phyloP scores from a whole-genome alignment of 2,888 invertebrate genomes.

The Lycia hirtaria region DNA sequence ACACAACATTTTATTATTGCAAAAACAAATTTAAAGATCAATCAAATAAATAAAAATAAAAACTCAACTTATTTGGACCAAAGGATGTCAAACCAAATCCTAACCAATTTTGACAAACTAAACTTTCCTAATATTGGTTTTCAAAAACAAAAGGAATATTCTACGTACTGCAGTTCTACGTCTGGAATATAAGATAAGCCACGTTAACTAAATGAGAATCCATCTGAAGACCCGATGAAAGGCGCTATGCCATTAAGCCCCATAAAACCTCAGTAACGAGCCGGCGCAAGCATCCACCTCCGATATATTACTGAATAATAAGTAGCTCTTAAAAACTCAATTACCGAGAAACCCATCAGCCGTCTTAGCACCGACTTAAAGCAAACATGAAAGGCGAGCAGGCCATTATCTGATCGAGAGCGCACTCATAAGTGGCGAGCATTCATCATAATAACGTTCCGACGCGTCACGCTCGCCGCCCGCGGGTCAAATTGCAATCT shows the following conservation, averaged over 20 bases:
- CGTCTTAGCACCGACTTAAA: constrained; percentile 62
- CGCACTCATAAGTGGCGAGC: constrained; percentile 66
- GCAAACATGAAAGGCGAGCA: constrained; percentile 70
- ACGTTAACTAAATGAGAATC: constrained; percentile 10
- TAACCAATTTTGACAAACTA: too few relatives aligned
- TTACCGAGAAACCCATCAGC: constrained; percentile 68
- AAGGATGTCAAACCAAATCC: not conserved
- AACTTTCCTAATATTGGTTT: not conserved
- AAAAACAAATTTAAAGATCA: too few relatives aligned
- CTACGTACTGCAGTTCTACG: not conserved
- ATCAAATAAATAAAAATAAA: too few relatives aligned
- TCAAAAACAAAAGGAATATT: not conserved
- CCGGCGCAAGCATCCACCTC: constrained; percentile 18
- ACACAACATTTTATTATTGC: too few relatives aligned
- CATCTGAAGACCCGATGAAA: constrained; percentile 11
- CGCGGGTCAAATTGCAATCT: constrained; percentile 82
- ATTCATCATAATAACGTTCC: constrained; percentile 80
- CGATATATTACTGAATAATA: constrained; percentile 35
- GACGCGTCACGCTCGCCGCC: constrained; percentile 77
- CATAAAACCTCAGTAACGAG: constrained; percentile 27
- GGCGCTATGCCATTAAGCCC: constrained; percentile 19
- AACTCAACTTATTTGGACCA: too few relatives aligned
- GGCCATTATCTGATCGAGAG: constrained; percentile 76
- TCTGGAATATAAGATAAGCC: not conserved
- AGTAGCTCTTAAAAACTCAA: constrained; percentile 64